Conservation (phyloP, 2,113 vertebrate species). For the Tor tambroides region DNA sequence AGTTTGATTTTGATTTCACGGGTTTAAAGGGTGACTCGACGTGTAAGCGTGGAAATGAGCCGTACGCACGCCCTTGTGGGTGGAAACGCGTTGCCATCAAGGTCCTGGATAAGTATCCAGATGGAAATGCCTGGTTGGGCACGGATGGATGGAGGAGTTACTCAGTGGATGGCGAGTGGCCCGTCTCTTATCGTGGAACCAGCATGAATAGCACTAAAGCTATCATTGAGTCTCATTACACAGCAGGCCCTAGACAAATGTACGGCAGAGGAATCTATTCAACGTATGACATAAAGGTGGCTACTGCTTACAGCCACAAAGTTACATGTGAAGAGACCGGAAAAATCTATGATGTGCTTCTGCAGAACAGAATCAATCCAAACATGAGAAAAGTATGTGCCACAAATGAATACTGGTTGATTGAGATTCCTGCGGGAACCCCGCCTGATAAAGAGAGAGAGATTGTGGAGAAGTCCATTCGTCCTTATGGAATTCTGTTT, state of each 20-base stretch:
- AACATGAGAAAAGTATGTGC: conserved; percentile 48
- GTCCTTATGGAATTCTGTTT: conserved; percentile 71
- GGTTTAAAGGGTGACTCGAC: neutral
- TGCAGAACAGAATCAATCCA: conserved; percentile 75
- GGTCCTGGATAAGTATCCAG: conserved; percentile 60
- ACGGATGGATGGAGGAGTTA: conserved; percentile 2
- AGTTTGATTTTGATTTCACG: conserved; percentile 50
- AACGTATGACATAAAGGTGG: conserved; percentile 61
- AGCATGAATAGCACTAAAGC: conserved; percentile 65
- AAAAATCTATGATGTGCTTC: conserved; percentile 66
- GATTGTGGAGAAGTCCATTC: conserved; percentile 65
- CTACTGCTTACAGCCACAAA: conserved; percentile 54
- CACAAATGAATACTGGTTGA: conserved; percentile 63
- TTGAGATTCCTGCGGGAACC: conserved; percentile 45
- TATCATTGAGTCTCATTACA: conserved; percentile 54
- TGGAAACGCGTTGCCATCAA: conserved; percentile 67
- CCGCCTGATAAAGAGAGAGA: conserved; percentile 39
- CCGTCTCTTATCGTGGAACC: conserved; percentile 70
- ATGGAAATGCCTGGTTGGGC: conserved; percentile 67
- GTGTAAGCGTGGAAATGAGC: conserved; percentile 65
- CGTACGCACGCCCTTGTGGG: conserved; percentile 67
- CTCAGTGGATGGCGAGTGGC: conserved; percentile 63
- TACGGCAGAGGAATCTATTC: conserved; percentile 70
- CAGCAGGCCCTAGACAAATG: neutral
- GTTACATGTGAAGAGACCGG: conserved; percentile 67